Evolutionary conservation across 1,140 invertebrate species (phyloP).

Genomic region (Leptopilina clavipes): DNA sequence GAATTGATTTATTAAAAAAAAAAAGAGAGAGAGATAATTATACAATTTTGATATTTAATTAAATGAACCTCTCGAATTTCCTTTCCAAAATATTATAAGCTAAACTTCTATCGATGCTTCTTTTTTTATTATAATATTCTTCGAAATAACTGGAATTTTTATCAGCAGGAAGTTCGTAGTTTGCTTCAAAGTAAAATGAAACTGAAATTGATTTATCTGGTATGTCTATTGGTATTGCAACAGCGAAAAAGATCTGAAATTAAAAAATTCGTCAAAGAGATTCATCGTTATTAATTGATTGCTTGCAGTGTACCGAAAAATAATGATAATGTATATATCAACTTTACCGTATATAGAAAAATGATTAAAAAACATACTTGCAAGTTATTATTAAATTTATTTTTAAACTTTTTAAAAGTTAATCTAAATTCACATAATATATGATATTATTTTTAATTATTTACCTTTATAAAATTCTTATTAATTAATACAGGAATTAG

Average conservation of each 20-base stretch:
- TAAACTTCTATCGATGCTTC: slow-evolving; percentile 62
- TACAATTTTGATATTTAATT: slow-evolving; percentile 30
- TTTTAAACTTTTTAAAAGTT: too few species aligned
- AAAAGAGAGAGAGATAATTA: too few species aligned
- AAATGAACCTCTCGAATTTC: slow-evolving; percentile 63
- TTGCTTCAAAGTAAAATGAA: slow-evolving; percentile 72
- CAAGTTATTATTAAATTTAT: too few species aligned
- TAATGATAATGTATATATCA: too few species aligned
- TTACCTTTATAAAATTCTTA: too few species aligned
- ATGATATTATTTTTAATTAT: too few species aligned
- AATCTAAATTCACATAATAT: too few species aligned
- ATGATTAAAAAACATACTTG: too few species aligned
- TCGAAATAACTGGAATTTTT: slow-evolving; percentile 56
- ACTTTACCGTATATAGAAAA: too few species aligned
- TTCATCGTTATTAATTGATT: background rate
- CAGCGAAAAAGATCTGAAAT: slow-evolving; percentile 71
- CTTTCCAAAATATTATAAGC: slow-evolving; percentile 63
- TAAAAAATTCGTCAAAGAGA: slow-evolving; percentile 37
- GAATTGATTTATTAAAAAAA: slow-evolving; percentile 25
- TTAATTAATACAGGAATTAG: too few species aligned
- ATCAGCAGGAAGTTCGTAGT: slow-evolving; percentile 65
- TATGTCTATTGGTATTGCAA: slow-evolving; percentile 68
- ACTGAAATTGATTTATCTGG: slow-evolving; percentile 68
- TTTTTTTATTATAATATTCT: slow-evolving; percentile 51
- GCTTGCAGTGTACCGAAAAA: too few species aligned